A percentile compares a stretch with the other conserved stretches of the same genome.
Conservation (phyloP, 2,888 invertebrate genomes). For the Pachydiplax longipennis region DNA sequence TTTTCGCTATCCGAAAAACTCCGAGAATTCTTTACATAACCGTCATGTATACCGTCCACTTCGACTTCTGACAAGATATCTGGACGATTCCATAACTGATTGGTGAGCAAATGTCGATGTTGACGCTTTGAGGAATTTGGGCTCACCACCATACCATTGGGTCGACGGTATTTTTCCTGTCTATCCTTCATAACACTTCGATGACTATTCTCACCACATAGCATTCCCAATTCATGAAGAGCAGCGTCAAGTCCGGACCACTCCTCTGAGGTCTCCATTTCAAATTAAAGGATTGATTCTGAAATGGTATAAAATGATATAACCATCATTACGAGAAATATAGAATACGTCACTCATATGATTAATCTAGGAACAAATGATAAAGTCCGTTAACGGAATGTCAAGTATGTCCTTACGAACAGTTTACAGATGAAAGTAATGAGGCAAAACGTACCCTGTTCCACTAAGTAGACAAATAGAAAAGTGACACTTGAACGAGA, state of each 20-base stretch:
- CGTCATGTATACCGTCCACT: neutral
- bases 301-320: neutral
- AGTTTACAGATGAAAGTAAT: no score
- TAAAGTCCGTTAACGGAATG: no score
- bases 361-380: no score
- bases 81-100: constrained; percentile 27
- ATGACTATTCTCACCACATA: neutral
- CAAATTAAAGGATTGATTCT: neutral
- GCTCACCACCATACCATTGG: neutral
- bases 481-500: no score
- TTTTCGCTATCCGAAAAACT: constrained; percentile 19
- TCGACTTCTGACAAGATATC: neutral
- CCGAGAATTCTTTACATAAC: neutral
- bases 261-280: constrained; percentile 9
- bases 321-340: neutral
- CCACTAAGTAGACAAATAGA: no score
- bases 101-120: neutral
- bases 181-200: neutral
- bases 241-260: constrained; percentile 34
- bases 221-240: constrained; percentile 45
- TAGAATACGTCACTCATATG: no score
- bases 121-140: neutral
- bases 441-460: no score
- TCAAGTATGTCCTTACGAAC: no score
- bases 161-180: neutral